phyloP scores from a whole-genome alignment of 2,797 vertebrate genomes.

The Platalea minor region DNA sequence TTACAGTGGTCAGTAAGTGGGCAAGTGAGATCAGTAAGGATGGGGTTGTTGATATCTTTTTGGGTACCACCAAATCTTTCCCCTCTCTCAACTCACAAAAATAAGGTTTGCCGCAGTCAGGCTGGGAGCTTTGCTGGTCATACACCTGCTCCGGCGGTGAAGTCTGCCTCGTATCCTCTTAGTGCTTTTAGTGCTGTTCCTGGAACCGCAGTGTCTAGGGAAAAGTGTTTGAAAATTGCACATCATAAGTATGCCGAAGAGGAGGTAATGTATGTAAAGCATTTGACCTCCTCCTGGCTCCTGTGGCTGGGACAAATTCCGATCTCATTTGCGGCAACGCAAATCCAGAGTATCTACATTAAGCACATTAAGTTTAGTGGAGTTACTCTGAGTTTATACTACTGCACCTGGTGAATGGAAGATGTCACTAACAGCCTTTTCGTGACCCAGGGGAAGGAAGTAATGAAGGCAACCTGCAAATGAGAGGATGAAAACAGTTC shows the following conservation, averaged over 20 bases:
- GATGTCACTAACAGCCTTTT: conserved; percentile 19
- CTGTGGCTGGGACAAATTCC: conserved; percentile 1
- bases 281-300: background rate
- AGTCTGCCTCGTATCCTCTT: background rate
- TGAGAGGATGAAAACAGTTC: background rate
- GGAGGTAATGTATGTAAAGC: conserved; percentile 4
- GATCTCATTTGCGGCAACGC: background rate
- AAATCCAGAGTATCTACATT: background rate
- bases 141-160: background rate
- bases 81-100: background rate
- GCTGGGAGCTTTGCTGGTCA: rapidly evolving
- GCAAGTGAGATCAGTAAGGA: background rate
- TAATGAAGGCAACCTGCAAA: conserved; percentile 10
- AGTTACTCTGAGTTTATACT: conserved; percentile 9
- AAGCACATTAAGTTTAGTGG: conserved; percentile 25
- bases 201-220: background rate
- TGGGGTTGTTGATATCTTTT: background rate
- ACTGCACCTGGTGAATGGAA: background rate
- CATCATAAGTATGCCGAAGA: background rate
- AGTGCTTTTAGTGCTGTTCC: conserved; percentile 12
- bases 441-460: background rate
- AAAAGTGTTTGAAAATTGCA: background rate
- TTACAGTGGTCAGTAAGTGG: background rate
- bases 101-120: rapidly evolving
- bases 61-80: background rate